These are phyloP conservation scores for Hyposoter dolosus DNA, from an alignment of 2,888 invertebrate species.

Conservation along the genomic window DNA sequence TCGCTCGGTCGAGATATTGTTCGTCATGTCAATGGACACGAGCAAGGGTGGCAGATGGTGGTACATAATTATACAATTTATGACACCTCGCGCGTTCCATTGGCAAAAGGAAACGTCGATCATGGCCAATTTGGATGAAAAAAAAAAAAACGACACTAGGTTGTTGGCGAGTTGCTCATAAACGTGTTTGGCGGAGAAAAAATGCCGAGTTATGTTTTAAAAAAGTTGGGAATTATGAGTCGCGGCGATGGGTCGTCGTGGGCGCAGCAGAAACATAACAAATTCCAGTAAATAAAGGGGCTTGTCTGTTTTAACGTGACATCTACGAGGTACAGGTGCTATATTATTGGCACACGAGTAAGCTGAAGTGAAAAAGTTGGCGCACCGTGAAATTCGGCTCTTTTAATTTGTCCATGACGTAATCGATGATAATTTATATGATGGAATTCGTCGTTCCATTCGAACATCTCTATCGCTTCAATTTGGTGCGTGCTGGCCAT, in stretches of 20 bases:
- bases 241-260: not conserved
- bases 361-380: not conserved
- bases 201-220: not conserved
- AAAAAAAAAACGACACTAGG: not conserved
- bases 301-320: not conserved
- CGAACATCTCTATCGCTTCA: constrained; percentile 2
- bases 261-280: not conserved
- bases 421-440: constrained; percentile 1
- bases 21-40: not conserved
- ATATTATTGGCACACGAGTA: not conserved
- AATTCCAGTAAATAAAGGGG: not conserved
- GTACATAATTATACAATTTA: constrained; percentile 6
- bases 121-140: not conserved
- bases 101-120: constrained; percentile 13
- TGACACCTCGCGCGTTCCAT: constrained; percentile 9
- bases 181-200: not conserved
- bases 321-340: not conserved
- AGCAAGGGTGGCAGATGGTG: not conserved
- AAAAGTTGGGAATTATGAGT: not conserved
- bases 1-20: not conserved
- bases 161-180: not conserved
- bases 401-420: not conserved
- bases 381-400: not conserved
- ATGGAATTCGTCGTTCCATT: not conserved
- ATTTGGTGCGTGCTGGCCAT: not conserved